Percentiles rank a stretch among this genome's conserved stretches.
Conservation (phyloP, 2,888 invertebrate species). For the Cephus rjabovi region DNA sequence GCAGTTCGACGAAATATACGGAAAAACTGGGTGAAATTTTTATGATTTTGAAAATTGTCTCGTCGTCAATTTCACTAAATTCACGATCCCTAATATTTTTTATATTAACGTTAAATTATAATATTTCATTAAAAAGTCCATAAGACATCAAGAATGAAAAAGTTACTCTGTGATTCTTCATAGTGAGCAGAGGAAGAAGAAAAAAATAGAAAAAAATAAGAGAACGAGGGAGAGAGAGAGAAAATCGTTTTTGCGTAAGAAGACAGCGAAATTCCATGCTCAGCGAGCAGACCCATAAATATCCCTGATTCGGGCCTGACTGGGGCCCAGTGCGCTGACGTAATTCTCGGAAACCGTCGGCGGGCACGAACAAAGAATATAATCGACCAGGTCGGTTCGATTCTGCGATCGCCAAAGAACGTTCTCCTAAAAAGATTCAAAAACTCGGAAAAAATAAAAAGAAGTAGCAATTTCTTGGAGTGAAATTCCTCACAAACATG, state of each 20-base stretch:
- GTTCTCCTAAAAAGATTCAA: constrained; percentile 20
- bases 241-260: constrained; percentile 35
- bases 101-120: no score
- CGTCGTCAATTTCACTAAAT: no score
- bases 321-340: constrained; percentile 43
- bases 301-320: constrained; percentile 49
- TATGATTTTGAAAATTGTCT: no score
- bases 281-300: constrained; percentile 61
- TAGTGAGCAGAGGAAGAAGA: no score
- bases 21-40: no score
- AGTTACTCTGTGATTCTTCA: no score
- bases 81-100: no score
- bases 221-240: constrained; percentile 3
- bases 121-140: no score
- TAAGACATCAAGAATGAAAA: no score
- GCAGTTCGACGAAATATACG: no score
- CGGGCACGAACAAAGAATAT: constrained; percentile 44
- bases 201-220: not conserved
- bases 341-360: constrained; percentile 54
- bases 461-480: constrained; percentile 22
- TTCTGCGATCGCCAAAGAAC: constrained; percentile 7
- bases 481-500: no score
- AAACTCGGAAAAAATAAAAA: constrained; percentile 16
- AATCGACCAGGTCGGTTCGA: constrained; percentile 12
- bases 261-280: constrained; percentile 54